Evolutionary conservation across 2,113 vertebrate species (phyloP).

Genomic region (Ifrita kowaldi): DNA sequence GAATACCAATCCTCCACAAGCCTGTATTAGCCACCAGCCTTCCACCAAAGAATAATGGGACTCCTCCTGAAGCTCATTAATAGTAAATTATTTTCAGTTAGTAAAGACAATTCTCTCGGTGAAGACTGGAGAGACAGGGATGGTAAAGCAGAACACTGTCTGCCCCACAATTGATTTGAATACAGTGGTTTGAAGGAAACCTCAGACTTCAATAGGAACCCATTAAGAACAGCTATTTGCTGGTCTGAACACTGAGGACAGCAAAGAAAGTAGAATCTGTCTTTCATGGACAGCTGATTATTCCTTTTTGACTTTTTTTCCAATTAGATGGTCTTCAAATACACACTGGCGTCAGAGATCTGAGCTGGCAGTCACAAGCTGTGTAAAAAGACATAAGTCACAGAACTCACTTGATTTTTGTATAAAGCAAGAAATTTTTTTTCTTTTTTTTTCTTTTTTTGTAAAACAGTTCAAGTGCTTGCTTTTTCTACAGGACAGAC

Average conservation of each 20-base stretch:
- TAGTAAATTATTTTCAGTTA: constrained; percentile 33
- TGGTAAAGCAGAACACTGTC: not conserved
- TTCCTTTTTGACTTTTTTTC: not conserved
- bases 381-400: not conserved
- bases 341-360: not conserved
- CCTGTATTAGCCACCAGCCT: not conserved
- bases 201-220: constrained; percentile 3
- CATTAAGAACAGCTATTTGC: constrained; percentile 22
- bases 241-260: not conserved
- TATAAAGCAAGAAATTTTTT: not conserved
- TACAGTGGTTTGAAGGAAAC: constrained; percentile 32
- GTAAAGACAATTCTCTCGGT: not conserved
- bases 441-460: not conserved
- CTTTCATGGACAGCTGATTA: not conserved
- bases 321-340: not conserved
- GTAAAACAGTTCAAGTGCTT: not conserved
- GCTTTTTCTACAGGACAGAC: not conserved
- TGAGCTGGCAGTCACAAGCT: not conserved
- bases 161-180: constrained; percentile 13
- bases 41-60: constrained; percentile 9
- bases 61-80: constrained; percentile 26
- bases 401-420: not conserved
- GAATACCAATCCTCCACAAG: constrained; percentile 16
- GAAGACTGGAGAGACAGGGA: constrained; percentile 32
- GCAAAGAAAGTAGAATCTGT: not conserved